A percentile compares a stretch with the other conserved stretches of the same genome.
Conservation (phyloP, 2,113 vertebrate species). For the Xiphophorus couchianus region DNA sequence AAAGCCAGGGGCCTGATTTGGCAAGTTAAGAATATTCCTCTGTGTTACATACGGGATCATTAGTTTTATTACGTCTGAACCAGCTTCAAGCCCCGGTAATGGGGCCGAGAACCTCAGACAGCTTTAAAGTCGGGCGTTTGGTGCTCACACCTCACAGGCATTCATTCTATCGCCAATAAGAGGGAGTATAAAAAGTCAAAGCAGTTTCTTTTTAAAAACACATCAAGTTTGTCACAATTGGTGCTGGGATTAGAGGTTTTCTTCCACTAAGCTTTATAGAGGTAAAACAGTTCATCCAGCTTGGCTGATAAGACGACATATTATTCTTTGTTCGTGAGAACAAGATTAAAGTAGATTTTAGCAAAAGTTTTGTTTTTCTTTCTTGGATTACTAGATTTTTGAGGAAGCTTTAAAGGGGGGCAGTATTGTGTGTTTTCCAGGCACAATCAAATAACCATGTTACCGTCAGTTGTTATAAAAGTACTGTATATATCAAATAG, state of each 20-base stretch:
- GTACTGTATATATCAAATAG: too few species aligned
- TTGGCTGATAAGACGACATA: too few species aligned
- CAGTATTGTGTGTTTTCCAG: too few species aligned
- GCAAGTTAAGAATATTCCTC: conserved; percentile 1
- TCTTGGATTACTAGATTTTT: too few species aligned
- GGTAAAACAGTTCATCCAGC: too few species aligned
- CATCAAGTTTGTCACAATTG: not conserved
- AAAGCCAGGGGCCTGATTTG: conserved; percentile 14
- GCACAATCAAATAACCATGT: too few species aligned
- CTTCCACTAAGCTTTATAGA: too few species aligned
- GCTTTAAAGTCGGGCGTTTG: conserved; percentile 8
- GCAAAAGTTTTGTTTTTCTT: too few species aligned
- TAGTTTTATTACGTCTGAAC: not conserved
- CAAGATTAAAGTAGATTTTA: too few species aligned
- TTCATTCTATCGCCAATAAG: not conserved
- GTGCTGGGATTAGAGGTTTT: not conserved
- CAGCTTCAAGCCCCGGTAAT: not conserved
- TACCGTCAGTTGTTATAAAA: too few species aligned
- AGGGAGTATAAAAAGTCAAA: not conserved
- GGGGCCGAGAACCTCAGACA: conserved; percentile 16
- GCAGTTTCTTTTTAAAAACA: not conserved
- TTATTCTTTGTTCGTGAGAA: too few species aligned
- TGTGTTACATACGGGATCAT: conserved; percentile 13
- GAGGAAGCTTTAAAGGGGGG: too few species aligned
- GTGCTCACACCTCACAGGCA: not conserved